Base-by-base conservation (phyloP, 1,140 invertebrate species). In the Thaumatotibia leucotreta region DNA sequence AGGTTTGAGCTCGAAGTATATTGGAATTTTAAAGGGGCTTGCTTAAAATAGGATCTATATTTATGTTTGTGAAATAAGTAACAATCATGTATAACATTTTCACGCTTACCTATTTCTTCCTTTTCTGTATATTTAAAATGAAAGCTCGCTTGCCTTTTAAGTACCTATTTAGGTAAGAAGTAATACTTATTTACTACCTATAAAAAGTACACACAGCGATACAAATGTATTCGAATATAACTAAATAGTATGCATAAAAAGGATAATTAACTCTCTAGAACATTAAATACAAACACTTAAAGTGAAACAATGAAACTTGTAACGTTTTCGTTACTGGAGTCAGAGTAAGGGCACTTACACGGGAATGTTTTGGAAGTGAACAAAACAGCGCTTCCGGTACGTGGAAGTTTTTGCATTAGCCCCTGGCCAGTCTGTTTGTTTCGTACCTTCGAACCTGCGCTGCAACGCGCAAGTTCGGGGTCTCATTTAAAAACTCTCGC, bases 381-480 rank as follows among this genome's bases (percentile, higher is more conserved):
- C 76, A 82, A 76, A 76, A 79, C 69, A 73, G 69, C 76, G 67
- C 74, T 68, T 72, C 66, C 67, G 73, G 70, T 67, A 72, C 67
- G 65, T 63, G 65, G 68, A 89, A 87, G 72, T 89, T 89, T 87
- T 87, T 83, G 79, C 84, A 86, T 89, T 87, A 89, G 77, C 80
- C 70, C 68, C 72, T 63, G 66, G 69, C 61, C 68, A 70, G 61
- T 82, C 78, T 84, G 79, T 86, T 86, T 89, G 84, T 82, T 82
- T 77, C 84, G 72, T 83, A 73, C 79, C 80, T 87, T 79, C 76
- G 64, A 80, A 84, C 82, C 75, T 78, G 76, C 74, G 75, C 76
- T 78, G 79, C 75, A 72, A 71, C 74, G 77, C 76, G 69, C 72
- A 87, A 88, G 83, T 84, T 87, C 76, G 72, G 79, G 84, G 77